These are phyloP conservation scores for Cydia fagiglandana DNA, from an alignment of 1,140 invertebrate genomes.

Conservation along the genomic window DNA sequence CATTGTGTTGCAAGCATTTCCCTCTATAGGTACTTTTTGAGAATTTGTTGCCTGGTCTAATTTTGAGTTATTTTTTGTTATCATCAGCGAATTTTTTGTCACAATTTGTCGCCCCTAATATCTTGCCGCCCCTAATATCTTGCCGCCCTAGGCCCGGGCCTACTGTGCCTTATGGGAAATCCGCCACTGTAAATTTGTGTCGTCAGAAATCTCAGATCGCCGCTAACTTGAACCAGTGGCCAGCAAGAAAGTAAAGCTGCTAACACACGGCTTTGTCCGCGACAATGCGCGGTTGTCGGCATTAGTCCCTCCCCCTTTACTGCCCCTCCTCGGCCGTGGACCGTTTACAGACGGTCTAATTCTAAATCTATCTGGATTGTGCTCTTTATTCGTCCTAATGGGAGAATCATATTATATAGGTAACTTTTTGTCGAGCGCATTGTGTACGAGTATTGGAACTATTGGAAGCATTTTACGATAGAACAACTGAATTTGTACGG, in stretches of 20 bases:
- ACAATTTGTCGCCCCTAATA: too few relatives aligned
- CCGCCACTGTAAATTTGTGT: too few relatives aligned
- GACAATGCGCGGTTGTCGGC: slow-evolving; percentile 38
- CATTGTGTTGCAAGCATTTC: too few relatives aligned
- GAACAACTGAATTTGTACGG: neutral
- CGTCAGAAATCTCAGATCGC: neutral
- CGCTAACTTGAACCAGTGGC: slow-evolving; percentile 29
- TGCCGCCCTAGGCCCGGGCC: too few relatives aligned
- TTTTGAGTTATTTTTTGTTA: too few relatives aligned
- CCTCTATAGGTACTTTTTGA: too few relatives aligned
- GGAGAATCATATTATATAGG: neutral
- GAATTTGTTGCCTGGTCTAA: too few relatives aligned
- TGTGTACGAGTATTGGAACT: too few relatives aligned
- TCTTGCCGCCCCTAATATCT: too few relatives aligned
- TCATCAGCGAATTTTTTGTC: too few relatives aligned
- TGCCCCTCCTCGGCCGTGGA: neutral
- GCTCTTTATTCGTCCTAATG: slow-evolving; percentile 7
- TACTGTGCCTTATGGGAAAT: too few relatives aligned
- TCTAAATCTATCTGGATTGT: slow-evolving; percentile 14
- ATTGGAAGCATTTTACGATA: neutral
- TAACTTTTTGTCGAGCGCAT: neutral
- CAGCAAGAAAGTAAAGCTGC: slow-evolving; percentile 38
- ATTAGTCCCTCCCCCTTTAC: slow-evolving; percentile 20
- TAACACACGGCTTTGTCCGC: slow-evolving; percentile 35
- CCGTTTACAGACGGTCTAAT: slow-evolving; percentile 9